Evolutionary conservation across 2,888 invertebrate genomes (phyloP).

Genomic region (Acleris emargana): DNA sequence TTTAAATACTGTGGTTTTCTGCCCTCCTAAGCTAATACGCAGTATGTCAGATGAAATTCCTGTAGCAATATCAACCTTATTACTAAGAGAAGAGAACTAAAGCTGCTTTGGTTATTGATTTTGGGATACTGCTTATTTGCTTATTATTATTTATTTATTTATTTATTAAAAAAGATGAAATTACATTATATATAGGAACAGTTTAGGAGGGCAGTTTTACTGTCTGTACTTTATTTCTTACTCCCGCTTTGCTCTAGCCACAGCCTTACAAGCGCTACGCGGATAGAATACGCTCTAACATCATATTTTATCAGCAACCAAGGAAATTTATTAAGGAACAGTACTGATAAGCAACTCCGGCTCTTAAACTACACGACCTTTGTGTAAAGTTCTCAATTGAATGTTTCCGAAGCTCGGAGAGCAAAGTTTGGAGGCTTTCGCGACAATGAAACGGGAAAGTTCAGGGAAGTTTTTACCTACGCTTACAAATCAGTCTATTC

Average conservation of each 20-base stretch:
- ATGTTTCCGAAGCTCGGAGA: conserved; percentile 23
- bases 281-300: conserved; percentile 33
- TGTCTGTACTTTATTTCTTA: too few species aligned
- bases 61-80: too few species aligned
- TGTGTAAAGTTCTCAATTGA: conserved; percentile 21
- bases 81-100: too few species aligned
- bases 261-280: conserved; percentile 26
- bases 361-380: conserved; percentile 7
- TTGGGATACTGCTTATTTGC: too few species aligned
- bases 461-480: conserved; percentile 31
- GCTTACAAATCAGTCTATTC: conserved; percentile 35
- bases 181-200: too few species aligned
- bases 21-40: too few species aligned
- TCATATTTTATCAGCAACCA: conserved; percentile 35
- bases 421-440: conserved; percentile 28
- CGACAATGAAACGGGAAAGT: conserved; percentile 27
- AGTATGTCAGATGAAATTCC: too few species aligned
- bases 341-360: conserved; percentile 23
- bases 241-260: conserved; percentile 5
- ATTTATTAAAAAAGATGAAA: too few species aligned
- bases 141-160: too few species aligned
- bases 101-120: too few species aligned
- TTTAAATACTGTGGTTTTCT: too few species aligned
- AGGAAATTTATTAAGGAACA: conserved; percentile 36
- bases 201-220: too few species aligned